A percentile compares a stretch with the other conserved stretches of the same genome.
Conservation (phyloP, 1,140 invertebrate species). For the Oncopodura yosiiana region DNA sequence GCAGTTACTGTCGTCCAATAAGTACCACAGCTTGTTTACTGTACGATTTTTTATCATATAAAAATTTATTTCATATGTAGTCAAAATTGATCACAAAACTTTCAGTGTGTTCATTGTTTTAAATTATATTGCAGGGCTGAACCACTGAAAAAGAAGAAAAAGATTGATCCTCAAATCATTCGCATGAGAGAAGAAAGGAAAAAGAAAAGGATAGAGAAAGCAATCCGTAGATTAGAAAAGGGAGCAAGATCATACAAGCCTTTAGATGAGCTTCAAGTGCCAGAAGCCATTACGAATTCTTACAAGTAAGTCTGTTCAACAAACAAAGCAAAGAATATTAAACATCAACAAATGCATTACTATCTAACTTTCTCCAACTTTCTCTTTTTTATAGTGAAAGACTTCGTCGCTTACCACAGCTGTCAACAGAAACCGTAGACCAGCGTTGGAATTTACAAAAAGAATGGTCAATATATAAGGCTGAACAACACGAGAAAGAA, state of each 20-base stretch:
- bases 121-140: constrained; percentile 49
- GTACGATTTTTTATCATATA: no score
- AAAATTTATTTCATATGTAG: no score
- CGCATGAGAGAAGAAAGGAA: constrained; percentile 66
- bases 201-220: constrained; percentile 69
- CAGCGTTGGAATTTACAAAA: constrained; percentile 52
- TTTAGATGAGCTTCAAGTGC: constrained; percentile 65
- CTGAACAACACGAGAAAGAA: constrained; percentile 51
- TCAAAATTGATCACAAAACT: neutral
- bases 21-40: no score
- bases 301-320: constrained; percentile 48
- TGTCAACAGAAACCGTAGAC: constrained; percentile 46
- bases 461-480: constrained; percentile 61
- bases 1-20: no score
- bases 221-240: constrained; percentile 66
- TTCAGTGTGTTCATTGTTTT: neutral
- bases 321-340: no score
- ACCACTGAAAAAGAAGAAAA: constrained; percentile 80
- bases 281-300: constrained; percentile 54
- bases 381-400: constrained; percentile 45
- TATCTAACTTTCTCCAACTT: neutral
- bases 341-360: no score
- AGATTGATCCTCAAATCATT: constrained; percentile 64
- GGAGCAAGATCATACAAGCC: constrained; percentile 67
- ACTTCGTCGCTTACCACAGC: constrained; percentile 40